Conservation (phyloP, 2,113 vertebrate genomes). For the Sciurus niger region DNA sequence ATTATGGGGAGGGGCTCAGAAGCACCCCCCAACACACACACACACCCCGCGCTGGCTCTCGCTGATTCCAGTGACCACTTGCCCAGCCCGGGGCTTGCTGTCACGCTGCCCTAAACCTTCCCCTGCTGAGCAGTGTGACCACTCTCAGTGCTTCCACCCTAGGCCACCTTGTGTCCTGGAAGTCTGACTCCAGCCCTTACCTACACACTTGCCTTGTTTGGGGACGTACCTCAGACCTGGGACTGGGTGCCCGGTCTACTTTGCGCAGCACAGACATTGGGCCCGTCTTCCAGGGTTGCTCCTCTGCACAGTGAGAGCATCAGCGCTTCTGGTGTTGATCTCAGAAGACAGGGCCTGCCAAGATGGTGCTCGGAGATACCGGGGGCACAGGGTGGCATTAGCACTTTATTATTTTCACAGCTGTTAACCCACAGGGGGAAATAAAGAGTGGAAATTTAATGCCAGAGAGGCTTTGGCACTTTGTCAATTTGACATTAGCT, state of each 20-base stretch:
- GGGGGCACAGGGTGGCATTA: conserved; percentile 76
- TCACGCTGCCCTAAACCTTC: neutral
- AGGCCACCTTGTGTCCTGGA: neutral
- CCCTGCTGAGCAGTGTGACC: neutral
- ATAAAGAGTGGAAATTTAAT: conserved; percentile 76
- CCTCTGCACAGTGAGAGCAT: neutral
- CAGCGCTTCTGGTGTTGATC: neutral
- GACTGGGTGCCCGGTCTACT: conserved; percentile 9
- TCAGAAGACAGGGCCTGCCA: conserved; percentile 64
- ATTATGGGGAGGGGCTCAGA: neutral
- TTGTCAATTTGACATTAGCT: conserved; percentile 77
- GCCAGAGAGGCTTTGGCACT: conserved; percentile 78
- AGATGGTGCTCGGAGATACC: conserved; percentile 69
- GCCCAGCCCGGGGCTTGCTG: neutral
- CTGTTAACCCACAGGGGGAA: conserved; percentile 77
- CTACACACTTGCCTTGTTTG: neutral
- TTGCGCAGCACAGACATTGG: neutral
- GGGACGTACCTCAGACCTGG: conserved; percentile 64
- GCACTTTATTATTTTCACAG: conserved; percentile 82
- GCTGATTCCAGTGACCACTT: neutral
- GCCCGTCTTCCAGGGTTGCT: conserved; percentile 27
- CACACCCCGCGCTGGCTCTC: neutral
- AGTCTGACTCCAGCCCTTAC: neutral
- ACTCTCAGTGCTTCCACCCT: neutral
- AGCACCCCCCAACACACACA: neutral